Evolutionary conservation across 2,113 vertebrate genomes (phyloP), one percentile per base, ranked within the genome.

Genomic region (Circaetus cinerascens): DNA sequence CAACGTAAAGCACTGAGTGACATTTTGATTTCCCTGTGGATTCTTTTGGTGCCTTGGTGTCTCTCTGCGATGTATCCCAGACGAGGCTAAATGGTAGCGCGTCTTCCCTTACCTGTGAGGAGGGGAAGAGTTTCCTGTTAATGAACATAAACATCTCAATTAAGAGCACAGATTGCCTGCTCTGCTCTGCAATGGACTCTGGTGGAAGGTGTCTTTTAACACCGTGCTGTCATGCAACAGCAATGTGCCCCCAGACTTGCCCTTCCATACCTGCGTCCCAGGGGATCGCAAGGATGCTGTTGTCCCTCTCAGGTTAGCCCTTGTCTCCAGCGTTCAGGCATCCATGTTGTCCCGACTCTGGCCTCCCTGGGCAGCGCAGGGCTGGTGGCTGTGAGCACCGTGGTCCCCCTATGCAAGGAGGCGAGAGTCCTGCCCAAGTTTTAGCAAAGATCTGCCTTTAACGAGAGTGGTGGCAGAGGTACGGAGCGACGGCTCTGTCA

Each of bases 11-110:
- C 68, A 81, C 72, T 4, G 0, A 90, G 67, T 95, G 96, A 92
- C 95, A 50, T 85, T 95, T 96, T 95, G 92, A 97, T 95, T 92
- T 97, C 83, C 83, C 25, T 2, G 2, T 71, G 69, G 79, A 91
- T 94, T 89, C 64, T 76, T 95, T 60, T 90, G 96, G 95, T 96
- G 94, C 95, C 93, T 86, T 48, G 48, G 27, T 93, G 90, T 95
- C 96, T 92, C 56, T 73, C 63, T 63, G 69, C 3, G 3, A 1
- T 20, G 23, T 14, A 66, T 87, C 83, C 86, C 48, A 84, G 92
- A 87, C 5, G 0, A 92, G 32, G 64, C 63, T 80, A 81, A 94
- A 78, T 72, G 64, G 72, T 80, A 21, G 60, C 0, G 0, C 0
- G 6, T 82, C 90, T 78, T 93, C 68, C 40, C 27, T 72, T 91